Conservation (phyloP, 2,888 invertebrate genomes). For the Phorcus lineatus region DNA sequence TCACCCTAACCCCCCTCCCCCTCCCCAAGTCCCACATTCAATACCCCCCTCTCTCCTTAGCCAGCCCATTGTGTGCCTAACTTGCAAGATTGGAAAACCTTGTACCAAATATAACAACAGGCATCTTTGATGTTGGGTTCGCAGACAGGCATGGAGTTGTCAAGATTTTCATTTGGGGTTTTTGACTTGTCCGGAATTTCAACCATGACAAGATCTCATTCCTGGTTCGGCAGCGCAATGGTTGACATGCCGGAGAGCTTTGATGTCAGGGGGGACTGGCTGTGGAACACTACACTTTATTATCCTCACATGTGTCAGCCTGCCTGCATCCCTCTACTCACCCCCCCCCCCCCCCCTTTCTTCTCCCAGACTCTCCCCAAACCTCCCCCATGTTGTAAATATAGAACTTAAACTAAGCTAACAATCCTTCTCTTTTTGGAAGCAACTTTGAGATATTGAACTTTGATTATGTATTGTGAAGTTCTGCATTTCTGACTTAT, state of each 20-base stretch:
- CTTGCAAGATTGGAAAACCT: constrained; percentile 23
- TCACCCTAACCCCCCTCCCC: neutral
- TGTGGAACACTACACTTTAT: constrained; percentile 19
- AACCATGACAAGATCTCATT: neutral
- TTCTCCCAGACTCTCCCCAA: neutral
- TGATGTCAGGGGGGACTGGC: neutral
- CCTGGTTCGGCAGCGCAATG: neutral
- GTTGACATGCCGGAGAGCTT: constrained; percentile 14
- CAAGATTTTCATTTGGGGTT: constrained; percentile 14
- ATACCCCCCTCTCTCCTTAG: neutral
- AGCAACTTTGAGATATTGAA: no score
- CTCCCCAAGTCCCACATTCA: neutral
- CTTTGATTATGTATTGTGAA: no score
- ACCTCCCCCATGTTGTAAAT: neutral
- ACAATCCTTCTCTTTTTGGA: no score
- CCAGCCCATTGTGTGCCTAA: neutral
- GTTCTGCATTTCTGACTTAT: no score
- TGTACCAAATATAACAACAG: constrained; percentile 6
- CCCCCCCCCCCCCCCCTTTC: neutral
- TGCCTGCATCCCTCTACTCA: neutral
- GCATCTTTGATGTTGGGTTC: constrained; percentile 11
- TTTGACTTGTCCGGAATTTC: constrained; percentile 18
- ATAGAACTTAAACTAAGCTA: no score
- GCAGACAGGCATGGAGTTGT: constrained; percentile 22
- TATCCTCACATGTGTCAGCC: constrained; percentile 21